Conservation (phyloP, 2,113 vertebrate genomes). For the Pseudolaguvia tuberculata region DNA sequence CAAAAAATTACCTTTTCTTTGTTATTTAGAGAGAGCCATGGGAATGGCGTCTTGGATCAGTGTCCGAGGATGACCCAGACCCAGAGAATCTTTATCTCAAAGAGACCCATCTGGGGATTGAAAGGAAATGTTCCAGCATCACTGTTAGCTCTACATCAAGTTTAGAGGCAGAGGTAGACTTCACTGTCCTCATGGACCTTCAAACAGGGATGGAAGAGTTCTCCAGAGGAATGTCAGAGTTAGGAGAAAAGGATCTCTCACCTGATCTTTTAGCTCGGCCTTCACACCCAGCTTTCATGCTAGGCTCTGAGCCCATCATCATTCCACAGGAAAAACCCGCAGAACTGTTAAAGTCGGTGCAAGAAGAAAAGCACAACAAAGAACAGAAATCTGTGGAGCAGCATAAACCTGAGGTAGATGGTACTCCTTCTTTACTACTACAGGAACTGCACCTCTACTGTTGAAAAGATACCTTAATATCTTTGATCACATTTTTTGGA, state of each 20-base stretch:
- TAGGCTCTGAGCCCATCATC: conserved; percentile 50
- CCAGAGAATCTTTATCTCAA: conserved; percentile 85
- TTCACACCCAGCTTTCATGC: conserved; percentile 48
- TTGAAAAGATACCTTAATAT: conserved; percentile 35
- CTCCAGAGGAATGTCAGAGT: conserved; percentile 86
- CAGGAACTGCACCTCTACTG: conserved; percentile 17
- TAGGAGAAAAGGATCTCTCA: conserved; percentile 77
- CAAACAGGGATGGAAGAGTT: conserved; percentile 93
- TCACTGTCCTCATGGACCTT: conserved; percentile 91
- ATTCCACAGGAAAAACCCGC: conserved; percentile 41
- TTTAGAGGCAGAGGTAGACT: conserved; percentile 92
- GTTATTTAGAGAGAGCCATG: conserved; percentile 65
- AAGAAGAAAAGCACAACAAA: conserved; percentile 37
- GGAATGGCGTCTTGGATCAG: conserved; percentile 72
- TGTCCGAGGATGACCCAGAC: conserved; percentile 88
- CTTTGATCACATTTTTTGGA: conserved; percentile 42
- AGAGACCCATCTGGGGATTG: conserved; percentile 92
- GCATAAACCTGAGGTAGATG: conserved; percentile 53
- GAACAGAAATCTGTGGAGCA: conserved; percentile 42
- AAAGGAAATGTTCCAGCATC: conserved; percentile 96
- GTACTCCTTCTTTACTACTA: conserved; percentile 4
- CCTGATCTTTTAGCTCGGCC: conserved; percentile 75
- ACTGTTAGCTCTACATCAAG: conserved; percentile 95
- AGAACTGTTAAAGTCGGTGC: conserved; percentile 33
- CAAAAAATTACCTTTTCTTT: conserved; percentile 27